phyloP scores from a whole-genome alignment of 2,113 vertebrate genomes.

The Puma concolor region DNA sequence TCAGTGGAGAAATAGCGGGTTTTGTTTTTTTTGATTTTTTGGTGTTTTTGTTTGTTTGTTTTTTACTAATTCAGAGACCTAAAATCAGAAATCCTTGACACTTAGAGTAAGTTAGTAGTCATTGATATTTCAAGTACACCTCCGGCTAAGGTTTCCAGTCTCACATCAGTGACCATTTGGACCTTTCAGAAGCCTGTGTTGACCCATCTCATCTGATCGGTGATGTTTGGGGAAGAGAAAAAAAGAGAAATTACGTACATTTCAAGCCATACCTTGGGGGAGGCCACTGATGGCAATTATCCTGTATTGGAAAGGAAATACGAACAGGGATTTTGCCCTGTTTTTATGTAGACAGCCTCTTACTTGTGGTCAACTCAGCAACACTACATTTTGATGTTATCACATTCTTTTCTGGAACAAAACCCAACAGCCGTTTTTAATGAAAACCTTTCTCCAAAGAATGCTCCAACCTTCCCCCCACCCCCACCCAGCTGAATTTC shows the following conservation, averaged over 20 bases:
- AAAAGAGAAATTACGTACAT: not conserved
- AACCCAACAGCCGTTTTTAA: conserved; percentile 79
- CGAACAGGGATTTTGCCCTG: not conserved
- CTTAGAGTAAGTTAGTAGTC: not conserved
- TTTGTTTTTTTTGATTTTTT: not conserved
- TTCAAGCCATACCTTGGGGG: rapidly evolving
- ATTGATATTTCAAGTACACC: not conserved
- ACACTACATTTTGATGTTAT: conserved; percentile 70
- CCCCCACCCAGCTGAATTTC: conserved; percentile 54
- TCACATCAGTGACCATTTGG: not conserved
- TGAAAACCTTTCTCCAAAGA: conserved; percentile 81
- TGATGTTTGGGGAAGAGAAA: rapidly evolving
- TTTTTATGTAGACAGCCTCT: conserved; percentile 64
- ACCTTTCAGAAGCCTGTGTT: not conserved
- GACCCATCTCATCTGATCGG: not conserved
- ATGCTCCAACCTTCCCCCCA: conserved; percentile 53
- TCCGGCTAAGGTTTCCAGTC: not conserved
- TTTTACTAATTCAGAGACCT: not conserved
- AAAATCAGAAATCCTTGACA: not conserved
- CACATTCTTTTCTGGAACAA: conserved; percentile 69
- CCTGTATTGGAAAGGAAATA: not conserved
- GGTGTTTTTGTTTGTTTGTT: not conserved
- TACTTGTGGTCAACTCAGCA: conserved; percentile 64
- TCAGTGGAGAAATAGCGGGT: not conserved
- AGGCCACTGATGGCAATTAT: not conserved